A percentile compares a stretch with the other conserved stretches of the same genome.
Conservation (phyloP, 1,140 invertebrate genomes). For the Leptestheria dahalacensis region DNA sequence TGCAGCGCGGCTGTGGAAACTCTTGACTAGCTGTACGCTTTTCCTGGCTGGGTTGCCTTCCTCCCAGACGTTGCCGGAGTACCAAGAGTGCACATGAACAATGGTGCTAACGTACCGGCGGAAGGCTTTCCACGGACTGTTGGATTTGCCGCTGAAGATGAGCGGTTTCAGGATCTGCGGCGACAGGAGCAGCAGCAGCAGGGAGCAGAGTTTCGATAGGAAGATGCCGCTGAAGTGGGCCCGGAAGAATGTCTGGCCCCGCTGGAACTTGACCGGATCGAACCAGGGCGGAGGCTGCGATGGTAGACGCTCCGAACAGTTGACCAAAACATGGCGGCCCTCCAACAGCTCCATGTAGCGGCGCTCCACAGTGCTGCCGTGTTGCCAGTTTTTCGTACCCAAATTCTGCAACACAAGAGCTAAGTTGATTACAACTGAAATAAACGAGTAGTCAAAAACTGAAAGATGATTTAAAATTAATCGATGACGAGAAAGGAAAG, state of each 20-base stretch:
- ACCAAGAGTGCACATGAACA: constrained; percentile 56
- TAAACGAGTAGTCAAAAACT: too few species aligned
- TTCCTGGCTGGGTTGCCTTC: constrained; percentile 28
- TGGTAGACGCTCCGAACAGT: constrained; percentile 1
- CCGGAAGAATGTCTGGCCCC: constrained; percentile 25
- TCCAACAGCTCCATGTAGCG: neutral
- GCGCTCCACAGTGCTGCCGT: neutral
- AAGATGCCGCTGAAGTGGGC: constrained; percentile 31
- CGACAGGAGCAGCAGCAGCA: constrained; percentile 41
- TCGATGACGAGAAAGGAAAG: too few species aligned
- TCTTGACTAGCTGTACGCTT: constrained; percentile 31
- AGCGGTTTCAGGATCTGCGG: constrained; percentile 46
- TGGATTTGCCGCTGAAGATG: constrained; percentile 45
- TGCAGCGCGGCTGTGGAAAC: constrained; percentile 29
- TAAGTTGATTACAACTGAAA: too few species aligned
- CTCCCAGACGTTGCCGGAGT: constrained; percentile 41
- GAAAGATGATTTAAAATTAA: too few species aligned
- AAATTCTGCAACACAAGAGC: too few species aligned
- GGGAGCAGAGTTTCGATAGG: constrained; percentile 39
- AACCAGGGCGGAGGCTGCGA: constrained; percentile 28
- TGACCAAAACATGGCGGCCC: constrained; percentile 4
- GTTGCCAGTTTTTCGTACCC: too few species aligned
- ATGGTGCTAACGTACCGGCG: constrained; percentile 56
- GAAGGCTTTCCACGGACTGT: constrained; percentile 45
- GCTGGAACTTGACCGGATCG: constrained; percentile 37